Evolutionary conservation across 2,888 invertebrate genomes (phyloP), one percentile per base, ranked within the genome.

Genomic region (Syrista parreyssii): DNA sequence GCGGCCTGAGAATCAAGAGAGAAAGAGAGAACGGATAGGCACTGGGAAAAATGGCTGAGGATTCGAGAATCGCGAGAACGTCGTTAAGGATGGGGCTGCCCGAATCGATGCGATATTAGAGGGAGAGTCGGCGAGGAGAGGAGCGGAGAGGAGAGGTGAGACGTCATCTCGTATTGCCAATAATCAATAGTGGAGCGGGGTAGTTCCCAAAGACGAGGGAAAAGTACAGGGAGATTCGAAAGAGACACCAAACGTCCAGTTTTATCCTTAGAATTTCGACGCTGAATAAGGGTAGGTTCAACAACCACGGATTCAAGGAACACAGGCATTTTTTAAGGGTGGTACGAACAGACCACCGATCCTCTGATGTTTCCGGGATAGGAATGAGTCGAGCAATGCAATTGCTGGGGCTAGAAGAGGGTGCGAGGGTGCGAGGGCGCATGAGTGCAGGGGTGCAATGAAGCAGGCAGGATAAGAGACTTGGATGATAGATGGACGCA

Each of bases 401-500:
- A 4, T 35, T 74, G 23, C 35, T 30, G 11, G 15, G 74, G 74
- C 4, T 3, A 12, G 33, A 33, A 3, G 74, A 30, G 3, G 0
- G 35, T 11, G 74, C 34, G 23, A 9, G 75, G 77, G 75, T 32
- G 75, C 68, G 75, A 71, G 36, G 34, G 12, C 30, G 71, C 69
- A 15, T 71, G 40, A 40, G 55, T 36, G 77, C 35, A 69, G 68
- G 34, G 55, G 74, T 33, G 68, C 40, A 74, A 79, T 71, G 78
- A 74, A 76, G 77, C 71, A 71, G 79, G 77, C 73, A 79, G 80
- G 82, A 83, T 76, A 79, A 78, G 76, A 82, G 78, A 81, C 76
- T 76, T 77, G 83, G 84, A 87, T 86, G 88, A 88, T 88, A 85
- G 85, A 88, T 90, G 85, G 85, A 79, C 79, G 81, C 76, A 82